Percentiles rank a stretch among this genome's conserved stretches.
These are phyloP conservation scores for Colossoma macropomum DNA, from an alignment of 2,113 vertebrate genomes.

Conservation along the genomic window DNA sequence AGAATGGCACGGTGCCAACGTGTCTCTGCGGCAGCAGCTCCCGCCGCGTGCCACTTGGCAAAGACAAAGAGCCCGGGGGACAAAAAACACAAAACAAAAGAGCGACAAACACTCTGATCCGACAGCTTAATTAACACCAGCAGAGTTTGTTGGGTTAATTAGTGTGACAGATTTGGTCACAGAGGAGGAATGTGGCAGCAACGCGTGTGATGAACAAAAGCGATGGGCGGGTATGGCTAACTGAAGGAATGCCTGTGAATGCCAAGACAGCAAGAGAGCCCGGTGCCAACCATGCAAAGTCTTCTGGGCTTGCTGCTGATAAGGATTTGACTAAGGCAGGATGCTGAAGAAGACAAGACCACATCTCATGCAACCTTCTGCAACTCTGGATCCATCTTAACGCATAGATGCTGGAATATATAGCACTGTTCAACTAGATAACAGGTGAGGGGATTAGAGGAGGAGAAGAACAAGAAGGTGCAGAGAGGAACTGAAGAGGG, in stretches of 20 bases:
- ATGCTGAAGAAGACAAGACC: background rate
- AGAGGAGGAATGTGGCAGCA: constrained; percentile 49
- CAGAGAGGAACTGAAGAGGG: constrained; percentile 28
- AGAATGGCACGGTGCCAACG: constrained; percentile 57
- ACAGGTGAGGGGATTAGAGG: background rate
- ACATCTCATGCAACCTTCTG: background rate
- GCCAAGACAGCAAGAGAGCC: background rate
- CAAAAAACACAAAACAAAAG: constrained; percentile 55
- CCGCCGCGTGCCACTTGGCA: constrained; percentile 56
- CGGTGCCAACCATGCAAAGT: constrained; percentile 4
- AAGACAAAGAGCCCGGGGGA: constrained; percentile 61
- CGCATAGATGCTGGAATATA: background rate
- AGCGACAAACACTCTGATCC: constrained; percentile 57
- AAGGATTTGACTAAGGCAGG: background rate
- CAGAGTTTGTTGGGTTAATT: constrained; percentile 62
- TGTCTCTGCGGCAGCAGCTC: constrained; percentile 46
- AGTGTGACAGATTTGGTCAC: constrained; percentile 57
- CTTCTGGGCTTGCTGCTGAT: background rate
- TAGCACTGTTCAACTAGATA: background rate
- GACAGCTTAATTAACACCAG: constrained; percentile 60
- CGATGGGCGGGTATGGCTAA: constrained; percentile 33
- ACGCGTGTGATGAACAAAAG: constrained; percentile 48
- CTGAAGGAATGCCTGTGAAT: constrained; percentile 44
- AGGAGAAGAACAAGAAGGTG: background rate
- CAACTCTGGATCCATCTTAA: background rate